A percentile compares a stretch with the other conserved stretches of the same genome.
These are phyloP conservation scores for Coregonus clupeaformis DNA, from an alignment of 2,113 vertebrate species.

Conservation along the genomic window DNA sequence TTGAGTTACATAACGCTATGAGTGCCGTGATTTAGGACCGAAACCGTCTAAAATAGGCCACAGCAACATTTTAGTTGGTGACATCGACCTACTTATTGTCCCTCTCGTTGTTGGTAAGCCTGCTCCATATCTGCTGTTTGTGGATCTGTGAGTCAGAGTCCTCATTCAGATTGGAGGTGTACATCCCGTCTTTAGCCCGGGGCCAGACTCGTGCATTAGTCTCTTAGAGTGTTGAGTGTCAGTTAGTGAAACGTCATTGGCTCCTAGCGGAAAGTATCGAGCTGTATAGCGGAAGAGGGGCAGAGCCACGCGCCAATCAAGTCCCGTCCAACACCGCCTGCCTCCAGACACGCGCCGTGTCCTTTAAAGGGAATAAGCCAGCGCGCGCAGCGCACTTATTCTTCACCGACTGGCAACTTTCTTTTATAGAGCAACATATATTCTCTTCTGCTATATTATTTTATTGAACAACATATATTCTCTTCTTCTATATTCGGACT, in stretches of 20 bases:
- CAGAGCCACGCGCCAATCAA: constrained; percentile 72
- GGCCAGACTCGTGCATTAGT: constrained; percentile 41
- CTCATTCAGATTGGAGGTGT: constrained; percentile 34
- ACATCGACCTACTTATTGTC: constrained; percentile 1
- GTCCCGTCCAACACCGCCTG: constrained; percentile 27
- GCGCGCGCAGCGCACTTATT: constrained; percentile 55
- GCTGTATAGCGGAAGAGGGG: constrained; percentile 35
- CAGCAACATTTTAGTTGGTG: not conserved
- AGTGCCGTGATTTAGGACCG: not conserved
- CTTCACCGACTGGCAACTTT: constrained; percentile 39
- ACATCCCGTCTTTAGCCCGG: constrained; percentile 28
- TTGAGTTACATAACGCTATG: not conserved
- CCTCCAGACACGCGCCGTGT: constrained; percentile 43
- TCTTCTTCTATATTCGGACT: constrained; percentile 26
- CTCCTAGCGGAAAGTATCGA: constrained; percentile 34
- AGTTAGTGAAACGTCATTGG: constrained; percentile 54
- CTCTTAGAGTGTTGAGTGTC: constrained; percentile 47
- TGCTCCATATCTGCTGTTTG: constrained; percentile 17
- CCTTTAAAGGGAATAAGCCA: constrained; percentile 67
- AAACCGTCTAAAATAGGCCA: not conserved
- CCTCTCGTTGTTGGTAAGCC: constrained; percentile 18
- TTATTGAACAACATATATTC: too few species aligned
- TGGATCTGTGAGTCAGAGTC: constrained; percentile 19
- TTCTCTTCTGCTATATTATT: not conserved
- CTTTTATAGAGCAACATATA: not conserved